Conservation (phyloP, 1,140 invertebrate genomes). For the Nephila pilipes region DNA sequence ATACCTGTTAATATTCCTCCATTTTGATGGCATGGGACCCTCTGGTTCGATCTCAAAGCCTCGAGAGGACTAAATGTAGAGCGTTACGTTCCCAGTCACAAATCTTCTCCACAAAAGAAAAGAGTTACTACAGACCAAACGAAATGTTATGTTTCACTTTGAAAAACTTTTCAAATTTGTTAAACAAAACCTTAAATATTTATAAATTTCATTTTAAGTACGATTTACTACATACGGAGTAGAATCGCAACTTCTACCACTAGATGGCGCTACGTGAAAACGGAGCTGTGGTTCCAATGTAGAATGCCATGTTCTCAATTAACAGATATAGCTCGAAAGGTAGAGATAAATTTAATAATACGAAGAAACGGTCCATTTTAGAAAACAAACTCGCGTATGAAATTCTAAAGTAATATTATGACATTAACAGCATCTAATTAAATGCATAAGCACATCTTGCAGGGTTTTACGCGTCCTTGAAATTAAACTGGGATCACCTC, state of each 20-base stretch:
- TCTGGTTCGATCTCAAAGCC: neutral
- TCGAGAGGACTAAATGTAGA: neutral
- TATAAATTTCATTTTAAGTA: neutral
- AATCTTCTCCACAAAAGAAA: neutral
- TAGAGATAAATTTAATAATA: no score
- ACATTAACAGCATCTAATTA: neutral
- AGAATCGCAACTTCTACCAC: neutral
- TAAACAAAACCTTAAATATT: neutral
- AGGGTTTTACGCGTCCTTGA: conserved; percentile 17
- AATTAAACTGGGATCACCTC: neutral
- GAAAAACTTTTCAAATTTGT: neutral
- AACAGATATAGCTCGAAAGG: neutral
- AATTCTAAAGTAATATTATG: neutral
- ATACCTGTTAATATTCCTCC: neutral
- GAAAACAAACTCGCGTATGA: no score
- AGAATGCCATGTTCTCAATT: neutral
- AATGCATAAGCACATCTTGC: neutral
- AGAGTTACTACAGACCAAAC: neutral
- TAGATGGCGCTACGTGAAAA: conserved; percentile 62
- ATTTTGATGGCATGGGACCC: neutral
- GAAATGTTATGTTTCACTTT: neutral
- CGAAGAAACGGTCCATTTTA: no score
- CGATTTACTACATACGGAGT: neutral
- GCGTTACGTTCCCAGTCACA: neutral
- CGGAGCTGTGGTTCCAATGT: conserved; percentile 17